These are phyloP conservation scores for Myrmecobius fasciatus DNA, from an alignment of 2,113 vertebrate species.

Conservation along the genomic window DNA sequence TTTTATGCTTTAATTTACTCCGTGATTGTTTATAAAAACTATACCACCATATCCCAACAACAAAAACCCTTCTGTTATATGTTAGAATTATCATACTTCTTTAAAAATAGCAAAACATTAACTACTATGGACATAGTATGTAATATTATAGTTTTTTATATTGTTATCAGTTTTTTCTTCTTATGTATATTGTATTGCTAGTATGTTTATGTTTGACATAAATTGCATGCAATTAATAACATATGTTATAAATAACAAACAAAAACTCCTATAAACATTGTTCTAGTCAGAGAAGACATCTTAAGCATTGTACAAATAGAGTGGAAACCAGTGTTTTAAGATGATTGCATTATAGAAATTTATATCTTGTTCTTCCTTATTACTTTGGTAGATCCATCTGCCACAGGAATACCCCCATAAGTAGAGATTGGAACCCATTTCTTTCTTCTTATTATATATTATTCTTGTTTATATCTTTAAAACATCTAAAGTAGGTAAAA, in stretches of 20 bases:
- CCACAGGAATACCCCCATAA: background rate
- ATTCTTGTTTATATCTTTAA: background rate
- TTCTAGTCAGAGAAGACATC: constrained; percentile 61
- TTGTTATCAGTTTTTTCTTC: constrained; percentile 74
- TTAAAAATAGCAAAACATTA: constrained; percentile 63
- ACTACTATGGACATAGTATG: constrained; percentile 65
- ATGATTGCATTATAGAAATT: constrained; percentile 62
- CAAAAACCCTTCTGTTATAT: background rate
- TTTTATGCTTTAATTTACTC: background rate
- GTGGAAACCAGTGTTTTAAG: constrained; percentile 65
- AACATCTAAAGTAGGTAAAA: background rate
- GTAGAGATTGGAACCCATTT: background rate
- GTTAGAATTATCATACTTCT: constrained; percentile 39
- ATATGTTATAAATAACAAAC: constrained; percentile 63
- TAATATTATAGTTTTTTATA: constrained; percentile 64
- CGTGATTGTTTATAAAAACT: background rate
- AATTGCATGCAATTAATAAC: constrained; percentile 74
- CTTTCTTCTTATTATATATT: background rate
- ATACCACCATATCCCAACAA: background rate
- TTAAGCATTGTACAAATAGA: constrained; percentile 61
- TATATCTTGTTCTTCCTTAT: constrained; percentile 54
- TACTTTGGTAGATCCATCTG: background rate
- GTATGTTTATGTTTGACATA: constrained; percentile 70
- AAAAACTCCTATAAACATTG: constrained; percentile 67
- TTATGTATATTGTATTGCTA: constrained; percentile 33